These are phyloP conservation scores for Melierax canorus DNA, from an alignment of 2,113 vertebrate genomes.

Conservation along the genomic window DNA sequence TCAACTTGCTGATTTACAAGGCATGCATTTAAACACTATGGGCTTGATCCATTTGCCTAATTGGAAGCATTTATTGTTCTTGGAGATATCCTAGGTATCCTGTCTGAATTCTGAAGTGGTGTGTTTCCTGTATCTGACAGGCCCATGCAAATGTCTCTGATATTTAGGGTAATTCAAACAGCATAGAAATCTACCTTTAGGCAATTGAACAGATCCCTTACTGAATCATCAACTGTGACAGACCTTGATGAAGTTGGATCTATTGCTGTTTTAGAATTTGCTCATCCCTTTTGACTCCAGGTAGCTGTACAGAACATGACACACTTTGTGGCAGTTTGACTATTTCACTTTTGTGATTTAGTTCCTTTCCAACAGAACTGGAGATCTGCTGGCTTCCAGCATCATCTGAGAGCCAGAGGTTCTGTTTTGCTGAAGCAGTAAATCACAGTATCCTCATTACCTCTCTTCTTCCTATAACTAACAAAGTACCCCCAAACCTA, in stretches of 20 bases:
- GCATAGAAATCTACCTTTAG: background rate
- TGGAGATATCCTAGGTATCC: background rate
- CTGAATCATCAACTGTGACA: background rate
- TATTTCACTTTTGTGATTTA: background rate
- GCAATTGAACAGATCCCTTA: background rate
- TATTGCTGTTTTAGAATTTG: background rate
- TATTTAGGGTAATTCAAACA: background rate
- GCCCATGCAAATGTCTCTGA: background rate
- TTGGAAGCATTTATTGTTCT: background rate
- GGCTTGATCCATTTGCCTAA: background rate
- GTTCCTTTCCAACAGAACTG: background rate
- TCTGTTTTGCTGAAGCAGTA: background rate
- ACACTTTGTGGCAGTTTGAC: background rate
- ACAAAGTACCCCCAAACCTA: background rate
- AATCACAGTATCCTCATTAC: background rate
- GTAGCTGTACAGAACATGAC: background rate
- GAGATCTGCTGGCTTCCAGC: background rate
- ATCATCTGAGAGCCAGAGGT: background rate
- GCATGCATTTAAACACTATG: background rate
- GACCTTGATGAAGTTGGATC: background rate
- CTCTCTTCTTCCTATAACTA: background rate
- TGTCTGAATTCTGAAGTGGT: background rate
- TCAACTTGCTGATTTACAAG: background rate
- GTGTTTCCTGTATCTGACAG: background rate
- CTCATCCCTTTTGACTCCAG: background rate